Evolutionary conservation across 1,140 invertebrate species (phyloP).

Genomic region (Drosophila pseudoobscura): DNA sequence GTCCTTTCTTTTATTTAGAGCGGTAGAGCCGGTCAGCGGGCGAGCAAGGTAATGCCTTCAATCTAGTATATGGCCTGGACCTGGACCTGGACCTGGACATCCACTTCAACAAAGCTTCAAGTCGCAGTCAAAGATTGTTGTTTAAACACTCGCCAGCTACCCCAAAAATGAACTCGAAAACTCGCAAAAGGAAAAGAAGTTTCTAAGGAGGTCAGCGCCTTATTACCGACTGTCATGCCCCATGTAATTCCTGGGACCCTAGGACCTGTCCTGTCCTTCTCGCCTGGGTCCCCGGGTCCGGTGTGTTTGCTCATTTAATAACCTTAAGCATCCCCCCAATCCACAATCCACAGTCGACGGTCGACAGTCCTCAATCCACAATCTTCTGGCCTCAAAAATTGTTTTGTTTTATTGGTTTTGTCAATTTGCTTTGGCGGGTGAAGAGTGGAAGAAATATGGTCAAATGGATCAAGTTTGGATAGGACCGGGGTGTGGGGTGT

Average conservation of each 20-base stretch:
- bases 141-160: no score
- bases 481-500: conserved; percentile 12
- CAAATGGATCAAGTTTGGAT: conserved; percentile 48
- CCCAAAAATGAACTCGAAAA: neutral
- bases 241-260: no score
- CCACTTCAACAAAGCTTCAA: neutral
- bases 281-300: neutral
- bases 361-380: neutral
- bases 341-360: neutral
- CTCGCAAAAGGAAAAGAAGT: no score
- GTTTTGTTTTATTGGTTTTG: conserved; percentile 67
- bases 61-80: no score
- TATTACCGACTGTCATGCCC: no score
- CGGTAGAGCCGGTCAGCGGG: neutral
- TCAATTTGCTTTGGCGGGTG: conserved; percentile 59
- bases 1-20: conserved; percentile 36
- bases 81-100: no score
- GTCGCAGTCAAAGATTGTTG: no score
- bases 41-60: neutral
- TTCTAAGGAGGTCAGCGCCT: no score
- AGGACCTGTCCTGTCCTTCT: neutral
- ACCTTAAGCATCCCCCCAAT: conserved; percentile 12
- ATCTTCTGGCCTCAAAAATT: conserved; percentile 37
- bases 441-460: conserved; percentile 45
- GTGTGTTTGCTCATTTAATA: conserved; percentile 33